phyloP scores from a whole-genome alignment of 2,113 vertebrate species.

The Notarius lentiginosus region DNA sequence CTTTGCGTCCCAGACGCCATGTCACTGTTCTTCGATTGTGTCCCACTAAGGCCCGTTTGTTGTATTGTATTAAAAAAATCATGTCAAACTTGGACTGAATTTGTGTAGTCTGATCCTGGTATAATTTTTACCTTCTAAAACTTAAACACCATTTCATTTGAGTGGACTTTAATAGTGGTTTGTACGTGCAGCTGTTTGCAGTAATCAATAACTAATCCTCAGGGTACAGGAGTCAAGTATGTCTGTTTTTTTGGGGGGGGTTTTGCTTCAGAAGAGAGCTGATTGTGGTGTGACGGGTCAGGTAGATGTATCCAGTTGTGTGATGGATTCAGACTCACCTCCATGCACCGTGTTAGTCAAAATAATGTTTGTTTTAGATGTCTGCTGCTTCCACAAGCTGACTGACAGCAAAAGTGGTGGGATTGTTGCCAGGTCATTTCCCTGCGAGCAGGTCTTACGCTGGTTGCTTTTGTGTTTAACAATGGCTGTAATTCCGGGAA shows the following conservation, averaged over 20 bases:
- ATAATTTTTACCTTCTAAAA: too few species aligned
- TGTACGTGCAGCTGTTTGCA: not conserved
- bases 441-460: constrained; percentile 18
- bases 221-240: not conserved
- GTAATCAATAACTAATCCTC: constrained; percentile 18
- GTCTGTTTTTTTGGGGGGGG: not conserved
- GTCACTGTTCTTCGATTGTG: too few species aligned
- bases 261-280: not conserved
- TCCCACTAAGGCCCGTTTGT: too few species aligned
- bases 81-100: too few species aligned
- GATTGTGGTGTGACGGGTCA: not conserved
- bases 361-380: constrained; percentile 24
- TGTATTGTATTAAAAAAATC: too few species aligned
- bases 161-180: not conserved
- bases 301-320: not conserved
- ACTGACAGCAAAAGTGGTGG: constrained; percentile 22
- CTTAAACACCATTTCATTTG: not conserved
- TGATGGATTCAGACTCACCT: not conserved
- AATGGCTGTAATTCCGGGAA: constrained; percentile 39
- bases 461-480: constrained; percentile 43
- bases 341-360: constrained; percentile 24
- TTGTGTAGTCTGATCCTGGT: too few species aligned
- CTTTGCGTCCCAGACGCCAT: too few species aligned
- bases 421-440: constrained; percentile 40
- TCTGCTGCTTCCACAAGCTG: constrained; percentile 18